Evolutionary conservation across 1,140 invertebrate species (phyloP), one percentile per base, ranked within the genome.

Genomic region (Euwallacea similis): DNA sequence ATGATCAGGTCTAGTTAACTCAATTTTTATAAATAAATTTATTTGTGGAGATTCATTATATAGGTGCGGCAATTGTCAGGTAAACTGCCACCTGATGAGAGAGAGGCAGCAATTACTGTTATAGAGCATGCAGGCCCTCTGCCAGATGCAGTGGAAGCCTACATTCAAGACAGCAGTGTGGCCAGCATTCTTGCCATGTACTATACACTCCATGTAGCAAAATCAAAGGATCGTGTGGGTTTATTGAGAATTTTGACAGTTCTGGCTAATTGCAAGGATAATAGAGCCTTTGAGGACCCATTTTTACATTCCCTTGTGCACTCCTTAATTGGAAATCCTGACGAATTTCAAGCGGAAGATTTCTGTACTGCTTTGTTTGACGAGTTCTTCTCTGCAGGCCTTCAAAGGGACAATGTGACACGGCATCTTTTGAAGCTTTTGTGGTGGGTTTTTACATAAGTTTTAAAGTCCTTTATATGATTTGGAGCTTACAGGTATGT

Each of bases 311-410:
- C 93, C 33, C 83, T 98, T 66, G 93, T 90, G 80, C 90, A 93
- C 1, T 81, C 94, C 47, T 84, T 98, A 0, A 92, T 97, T 75
- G 90, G 93, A 59, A 90, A 97, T 86, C 87, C 89, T 2, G 96
- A 98, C 75, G 96, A 98, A 81, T 98, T 98, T 81, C 85, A 90
- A 72, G 90, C 92, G 6, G 95, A 97, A 85, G 95, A 97, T 74
- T 98, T 98, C 79, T 98, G 95, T 83, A 96, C 94, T 0, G 93
- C 94, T 0, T 88, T 98, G 13, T 98, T 98, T 85, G 96, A 98
- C 84, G 96, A 98, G 82, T 98, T 98, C 80, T 94, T 98, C 74
- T 93, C 96, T 81, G 92, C 94, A 55, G 93, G 93, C 0, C 85
- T 97, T 44, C 88, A 88, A 7, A 87, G 91, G 70, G 95, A 98